A percentile compares a stretch with the other conserved stretches of the same genome.
phyloP scores from a whole-genome alignment of 2,888 invertebrate species.

The Apoda limacodes region DNA sequence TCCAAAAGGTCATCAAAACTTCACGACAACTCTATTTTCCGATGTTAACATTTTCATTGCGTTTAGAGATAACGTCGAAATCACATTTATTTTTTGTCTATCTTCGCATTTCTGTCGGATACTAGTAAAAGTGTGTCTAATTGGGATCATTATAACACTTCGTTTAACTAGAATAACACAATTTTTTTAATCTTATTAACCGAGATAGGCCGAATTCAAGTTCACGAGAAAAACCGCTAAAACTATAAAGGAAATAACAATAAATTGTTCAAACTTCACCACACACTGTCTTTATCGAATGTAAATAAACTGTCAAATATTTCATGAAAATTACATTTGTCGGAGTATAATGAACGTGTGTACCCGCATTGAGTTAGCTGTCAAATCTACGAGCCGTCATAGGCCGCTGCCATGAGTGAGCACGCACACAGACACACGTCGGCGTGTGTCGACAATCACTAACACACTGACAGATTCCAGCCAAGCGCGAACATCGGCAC shows the following conservation, averaged over 20 bases:
- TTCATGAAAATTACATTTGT: slow-evolving; percentile 60
- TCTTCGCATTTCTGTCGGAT: slow-evolving; percentile 48
- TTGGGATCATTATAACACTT: slow-evolving; percentile 55
- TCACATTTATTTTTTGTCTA: slow-evolving; percentile 59
- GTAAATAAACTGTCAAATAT: slow-evolving; percentile 50
- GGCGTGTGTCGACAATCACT: slow-evolving; percentile 51
- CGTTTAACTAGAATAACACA: no score
- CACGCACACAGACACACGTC: slow-evolving; percentile 52
- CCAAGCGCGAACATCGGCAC: slow-evolving; percentile 54
- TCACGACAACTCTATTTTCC: no score
- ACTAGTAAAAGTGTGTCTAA: slow-evolving; percentile 54
- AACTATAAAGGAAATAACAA: slow-evolving; percentile 24
- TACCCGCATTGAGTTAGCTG: slow-evolving; percentile 71
- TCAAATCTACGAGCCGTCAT: slow-evolving; percentile 72
- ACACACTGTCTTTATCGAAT: slow-evolving; percentile 32
- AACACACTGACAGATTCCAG: slow-evolving; percentile 64
- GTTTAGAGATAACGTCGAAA: no score
- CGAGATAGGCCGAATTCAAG: slow-evolving; percentile 38
- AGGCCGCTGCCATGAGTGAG: slow-evolving; percentile 68
- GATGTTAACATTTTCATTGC: no score
- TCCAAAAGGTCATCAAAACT: no score
- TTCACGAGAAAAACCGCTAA: slow-evolving; percentile 49
- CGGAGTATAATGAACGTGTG: slow-evolving; percentile 67
- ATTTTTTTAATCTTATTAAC: no score
- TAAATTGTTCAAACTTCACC: slow-evolving; percentile 23